phyloP scores from a whole-genome alignment of 1,140 invertebrate species.

The Eriosoma lanigerum region DNA sequence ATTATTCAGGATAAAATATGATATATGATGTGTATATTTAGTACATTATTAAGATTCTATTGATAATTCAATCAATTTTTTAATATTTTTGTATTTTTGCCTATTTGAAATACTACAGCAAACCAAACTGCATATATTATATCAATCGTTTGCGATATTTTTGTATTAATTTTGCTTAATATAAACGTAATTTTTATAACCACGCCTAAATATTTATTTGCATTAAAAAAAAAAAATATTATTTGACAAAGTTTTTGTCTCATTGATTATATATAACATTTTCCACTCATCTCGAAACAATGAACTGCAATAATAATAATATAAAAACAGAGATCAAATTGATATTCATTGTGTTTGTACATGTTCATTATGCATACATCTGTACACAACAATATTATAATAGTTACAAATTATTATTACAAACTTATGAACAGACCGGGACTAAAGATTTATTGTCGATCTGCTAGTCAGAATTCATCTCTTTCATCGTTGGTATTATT shows the following conservation, averaged over 20 bases:
- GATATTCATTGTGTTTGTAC: slow-evolving; percentile 2
- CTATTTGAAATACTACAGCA: too few relatives aligned
- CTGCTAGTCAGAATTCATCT: not conserved
- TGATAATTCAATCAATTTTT: too few relatives aligned
- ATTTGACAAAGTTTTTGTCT: not conserved
- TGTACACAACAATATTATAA: not conserved
- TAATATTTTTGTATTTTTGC: too few relatives aligned
- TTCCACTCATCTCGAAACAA: not conserved
- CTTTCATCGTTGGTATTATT: not conserved
- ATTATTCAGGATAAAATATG: too few relatives aligned
- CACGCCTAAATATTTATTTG: too few relatives aligned
- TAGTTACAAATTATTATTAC: not conserved
- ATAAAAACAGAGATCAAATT: not conserved
- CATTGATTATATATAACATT: not conserved
- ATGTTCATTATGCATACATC: not conserved
- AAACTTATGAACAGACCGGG: not conserved
- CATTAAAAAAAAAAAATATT: too few relatives aligned
- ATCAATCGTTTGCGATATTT: too few relatives aligned
- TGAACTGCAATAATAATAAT: not conserved
- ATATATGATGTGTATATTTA: too few relatives aligned
- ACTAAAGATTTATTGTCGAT: not conserved
- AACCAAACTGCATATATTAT: too few relatives aligned
- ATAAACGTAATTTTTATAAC: too few relatives aligned
- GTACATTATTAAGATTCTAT: too few relatives aligned
- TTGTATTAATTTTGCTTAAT: too few relatives aligned